Percentiles rank a stretch among this genome's conserved stretches.
Conservation (phyloP, 2,797 vertebrate species). For the Sciaenops ocellatus region DNA sequence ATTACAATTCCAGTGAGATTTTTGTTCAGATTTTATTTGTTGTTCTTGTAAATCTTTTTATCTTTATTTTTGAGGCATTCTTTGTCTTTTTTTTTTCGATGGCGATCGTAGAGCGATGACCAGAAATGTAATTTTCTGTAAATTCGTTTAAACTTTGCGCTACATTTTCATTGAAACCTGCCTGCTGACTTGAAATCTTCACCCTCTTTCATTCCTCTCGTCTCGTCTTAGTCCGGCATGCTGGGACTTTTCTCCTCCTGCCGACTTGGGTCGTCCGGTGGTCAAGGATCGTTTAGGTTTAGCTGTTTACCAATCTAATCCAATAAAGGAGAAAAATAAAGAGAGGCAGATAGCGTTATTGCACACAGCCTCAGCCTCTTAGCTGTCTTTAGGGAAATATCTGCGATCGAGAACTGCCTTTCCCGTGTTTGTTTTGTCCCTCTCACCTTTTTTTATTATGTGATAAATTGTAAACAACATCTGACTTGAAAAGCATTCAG, state of each 20-base stretch:
- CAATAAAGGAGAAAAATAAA: slow-evolving; percentile 52
- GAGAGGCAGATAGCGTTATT: slow-evolving; percentile 52
- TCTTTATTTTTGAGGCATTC: too few species aligned
- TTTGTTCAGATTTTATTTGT: too few species aligned
- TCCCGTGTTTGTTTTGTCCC: slow-evolving; percentile 42
- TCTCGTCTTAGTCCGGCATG: slow-evolving; percentile 2
- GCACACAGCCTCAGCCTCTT: slow-evolving; percentile 30
- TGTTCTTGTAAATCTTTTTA: too few species aligned
- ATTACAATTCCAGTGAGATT: too few species aligned
- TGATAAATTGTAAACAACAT: slow-evolving; percentile 68
- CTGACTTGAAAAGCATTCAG: slow-evolving; percentile 60
- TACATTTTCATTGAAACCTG: background rate
- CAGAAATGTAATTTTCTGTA: background rate
- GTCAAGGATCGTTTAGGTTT: slow-evolving; percentile 51
- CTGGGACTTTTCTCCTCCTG: slow-evolving; percentile 20
- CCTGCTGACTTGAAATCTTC: background rate
- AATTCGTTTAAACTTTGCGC: background rate
- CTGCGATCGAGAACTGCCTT: slow-evolving; percentile 48
- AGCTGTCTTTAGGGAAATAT: slow-evolving; percentile 59
- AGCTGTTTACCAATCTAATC: slow-evolving; percentile 60
- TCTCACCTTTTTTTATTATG: slow-evolving; percentile 55
- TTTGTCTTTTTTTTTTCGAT: background rate
- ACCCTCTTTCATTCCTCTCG: background rate
- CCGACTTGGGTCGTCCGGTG: slow-evolving; percentile 25
- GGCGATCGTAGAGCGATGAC: background rate